phyloP scores from a whole-genome alignment of 2,888 invertebrate genomes.

The Marasmarcha lunaedactyla region DNA sequence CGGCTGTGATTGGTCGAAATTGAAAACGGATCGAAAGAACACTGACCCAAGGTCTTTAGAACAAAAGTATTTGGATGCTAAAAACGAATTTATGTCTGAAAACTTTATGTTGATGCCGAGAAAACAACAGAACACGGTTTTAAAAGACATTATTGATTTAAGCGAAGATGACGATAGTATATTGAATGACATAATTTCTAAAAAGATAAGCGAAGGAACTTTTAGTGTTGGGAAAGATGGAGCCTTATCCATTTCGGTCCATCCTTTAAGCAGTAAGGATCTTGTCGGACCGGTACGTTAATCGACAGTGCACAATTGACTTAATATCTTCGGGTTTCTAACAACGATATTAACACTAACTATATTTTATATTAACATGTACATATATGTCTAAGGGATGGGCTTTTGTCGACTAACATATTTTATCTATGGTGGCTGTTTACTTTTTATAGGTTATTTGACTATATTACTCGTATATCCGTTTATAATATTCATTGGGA shows the following conservation, averaged over 20 bases:
- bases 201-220: constrained; percentile 44
- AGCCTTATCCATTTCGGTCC: constrained; percentile 54
- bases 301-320: constrained; percentile 9
- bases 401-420: too few relatives aligned
- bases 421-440: too few relatives aligned
- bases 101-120: constrained; percentile 58
- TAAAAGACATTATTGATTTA: constrained; percentile 52
- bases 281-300: constrained; percentile 43
- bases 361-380: too few relatives aligned
- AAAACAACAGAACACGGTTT: constrained; percentile 34
- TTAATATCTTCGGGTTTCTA: constrained; percentile 6
- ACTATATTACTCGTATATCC: too few relatives aligned
- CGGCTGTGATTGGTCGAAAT: constrained; percentile 60
- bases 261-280: constrained; percentile 36
- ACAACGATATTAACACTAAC: too few relatives aligned
- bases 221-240: constrained; percentile 55
- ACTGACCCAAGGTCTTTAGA: constrained; percentile 49
- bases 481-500: too few relatives aligned
- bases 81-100: constrained; percentile 61
- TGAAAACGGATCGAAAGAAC: constrained; percentile 32
- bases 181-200: constrained; percentile 39
- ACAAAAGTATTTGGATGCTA: constrained; percentile 56
- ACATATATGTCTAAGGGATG: too few relatives aligned
- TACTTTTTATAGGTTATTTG: too few relatives aligned
- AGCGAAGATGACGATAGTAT: constrained; percentile 48